These are phyloP conservation scores for Hirtodrosophila alboralis DNA, from an alignment of 2,888 invertebrate species.

Conservation along the genomic window DNA sequence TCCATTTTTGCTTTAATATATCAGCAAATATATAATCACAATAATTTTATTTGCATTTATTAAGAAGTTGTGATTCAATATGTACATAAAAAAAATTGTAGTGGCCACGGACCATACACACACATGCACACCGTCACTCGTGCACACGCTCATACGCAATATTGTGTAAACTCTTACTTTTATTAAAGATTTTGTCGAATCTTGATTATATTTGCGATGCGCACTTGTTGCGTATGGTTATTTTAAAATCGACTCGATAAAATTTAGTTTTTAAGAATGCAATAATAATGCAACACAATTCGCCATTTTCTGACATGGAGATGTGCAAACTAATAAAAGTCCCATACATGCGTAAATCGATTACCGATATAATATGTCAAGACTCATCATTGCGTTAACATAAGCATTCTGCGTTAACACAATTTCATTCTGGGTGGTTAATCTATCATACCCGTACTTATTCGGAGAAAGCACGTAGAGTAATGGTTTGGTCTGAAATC, in stretches of 20 bases:
- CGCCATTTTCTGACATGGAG: slow-evolving; percentile 54
- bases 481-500: too few relatives aligned
- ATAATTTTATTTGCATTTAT: neutral
- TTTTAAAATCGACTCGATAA: slow-evolving; percentile 7
- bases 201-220: slow-evolving; percentile 5
- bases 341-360: slow-evolving; percentile 3
- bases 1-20: too few relatives aligned
- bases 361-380: neutral
- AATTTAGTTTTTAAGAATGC: slow-evolving; percentile 30
- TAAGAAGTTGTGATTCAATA: neutral
- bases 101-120: slow-evolving; percentile 19
- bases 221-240: slow-evolving; percentile 33
- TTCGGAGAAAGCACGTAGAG: too few relatives aligned
- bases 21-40: neutral
- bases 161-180: slow-evolving; percentile 2
- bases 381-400: too few relatives aligned
- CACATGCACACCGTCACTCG: slow-evolving; percentile 4
- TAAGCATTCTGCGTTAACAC: too few relatives aligned
- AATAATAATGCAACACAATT: slow-evolving; percentile 47
- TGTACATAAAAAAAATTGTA: slow-evolving; percentile 15
- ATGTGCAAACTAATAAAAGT: too few relatives aligned
- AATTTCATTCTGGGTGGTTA: too few relatives aligned
- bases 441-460: too few relatives aligned
- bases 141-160: slow-evolving; percentile 3
- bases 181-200: neutral